Evolutionary conservation across 2,113 vertebrate genomes (phyloP).

Genomic region (Chaetura pelagica): DNA sequence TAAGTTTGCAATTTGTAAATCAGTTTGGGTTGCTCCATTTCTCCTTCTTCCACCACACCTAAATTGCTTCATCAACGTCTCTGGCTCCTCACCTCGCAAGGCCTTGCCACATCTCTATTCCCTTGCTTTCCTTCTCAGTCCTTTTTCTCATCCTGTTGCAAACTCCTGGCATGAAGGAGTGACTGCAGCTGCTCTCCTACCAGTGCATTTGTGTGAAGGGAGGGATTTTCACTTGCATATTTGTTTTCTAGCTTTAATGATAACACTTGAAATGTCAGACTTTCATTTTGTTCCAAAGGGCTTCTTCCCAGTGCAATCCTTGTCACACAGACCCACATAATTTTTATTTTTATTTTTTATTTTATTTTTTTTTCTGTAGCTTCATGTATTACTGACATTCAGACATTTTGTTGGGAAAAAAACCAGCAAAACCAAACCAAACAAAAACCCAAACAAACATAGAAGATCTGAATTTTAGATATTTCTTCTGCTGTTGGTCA

Average conservation of each 20-base stretch:
- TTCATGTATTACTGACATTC: background rate
- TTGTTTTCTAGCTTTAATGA: background rate
- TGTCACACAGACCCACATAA: background rate
- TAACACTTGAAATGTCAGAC: background rate
- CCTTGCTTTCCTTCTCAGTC: background rate
- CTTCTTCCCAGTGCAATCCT: background rate
- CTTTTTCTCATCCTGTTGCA: background rate
- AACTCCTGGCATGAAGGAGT: background rate
- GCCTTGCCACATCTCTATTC: background rate
- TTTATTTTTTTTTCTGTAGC: background rate
- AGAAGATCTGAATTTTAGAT: background rate
- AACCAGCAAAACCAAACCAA: background rate
- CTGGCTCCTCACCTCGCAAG: background rate
- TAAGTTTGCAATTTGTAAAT: background rate
- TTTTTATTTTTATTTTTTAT: no score
- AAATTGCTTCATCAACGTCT: background rate
- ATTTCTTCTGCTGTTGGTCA: background rate
- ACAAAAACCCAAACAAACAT: fast-evolving
- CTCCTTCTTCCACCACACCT: background rate
- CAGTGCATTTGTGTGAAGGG: fast-evolving
- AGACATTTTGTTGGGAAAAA: background rate
- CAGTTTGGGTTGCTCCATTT: background rate
- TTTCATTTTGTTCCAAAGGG: background rate
- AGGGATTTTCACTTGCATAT: background rate
- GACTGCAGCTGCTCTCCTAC: background rate